Percentiles rank a stretch among this genome's conserved stretches.
Conservation (phyloP, 2,888 invertebrate species). For the Sphaerophoria rueppellii region DNA sequence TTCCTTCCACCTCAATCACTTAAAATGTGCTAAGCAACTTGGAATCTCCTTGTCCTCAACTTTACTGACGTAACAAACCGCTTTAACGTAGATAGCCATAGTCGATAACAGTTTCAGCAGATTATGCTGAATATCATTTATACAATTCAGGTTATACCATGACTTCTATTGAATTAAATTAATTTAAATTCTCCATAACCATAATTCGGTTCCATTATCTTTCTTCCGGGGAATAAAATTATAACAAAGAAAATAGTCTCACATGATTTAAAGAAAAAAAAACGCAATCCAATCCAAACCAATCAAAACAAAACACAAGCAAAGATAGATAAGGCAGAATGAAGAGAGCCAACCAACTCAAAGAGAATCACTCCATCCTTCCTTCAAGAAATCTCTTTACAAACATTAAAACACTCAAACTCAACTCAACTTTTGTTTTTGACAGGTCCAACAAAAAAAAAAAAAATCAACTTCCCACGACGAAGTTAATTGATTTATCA, state of each 20-base stretch:
- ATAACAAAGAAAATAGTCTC: slow-evolving; percentile 21
- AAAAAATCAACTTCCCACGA: slow-evolving; percentile 20
- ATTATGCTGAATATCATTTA: too few species aligned
- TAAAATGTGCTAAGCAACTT: too few species aligned
- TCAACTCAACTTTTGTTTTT: background rate
- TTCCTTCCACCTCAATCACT: too few species aligned
- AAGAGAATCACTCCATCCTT: background rate
- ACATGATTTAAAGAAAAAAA: slow-evolving; percentile 3
- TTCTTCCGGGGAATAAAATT: slow-evolving; percentile 18
- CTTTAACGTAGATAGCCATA: too few species aligned
- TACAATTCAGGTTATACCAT: too few species aligned
- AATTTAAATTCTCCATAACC: too few species aligned
- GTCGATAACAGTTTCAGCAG: too few species aligned
- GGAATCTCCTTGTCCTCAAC: too few species aligned
- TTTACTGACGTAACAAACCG: too few species aligned
- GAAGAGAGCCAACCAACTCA: background rate
- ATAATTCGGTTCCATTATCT: too few species aligned
- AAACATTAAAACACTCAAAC: background rate
- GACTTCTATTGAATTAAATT: too few species aligned
- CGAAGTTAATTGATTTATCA: slow-evolving; percentile 41
- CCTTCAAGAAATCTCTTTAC: slow-evolving; percentile 21
- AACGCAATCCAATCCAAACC: slow-evolving; percentile 1
- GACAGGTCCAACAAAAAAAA: slow-evolving; percentile 1
- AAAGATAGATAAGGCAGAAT: background rate
- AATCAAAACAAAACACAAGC: slow-evolving; percentile 1